A percentile compares a stretch with the other conserved stretches of the same genome.
These are phyloP conservation scores for Acropora yongei DNA, from an alignment of 64 coral and sea anemone species.

Conservation along the genomic window DNA sequence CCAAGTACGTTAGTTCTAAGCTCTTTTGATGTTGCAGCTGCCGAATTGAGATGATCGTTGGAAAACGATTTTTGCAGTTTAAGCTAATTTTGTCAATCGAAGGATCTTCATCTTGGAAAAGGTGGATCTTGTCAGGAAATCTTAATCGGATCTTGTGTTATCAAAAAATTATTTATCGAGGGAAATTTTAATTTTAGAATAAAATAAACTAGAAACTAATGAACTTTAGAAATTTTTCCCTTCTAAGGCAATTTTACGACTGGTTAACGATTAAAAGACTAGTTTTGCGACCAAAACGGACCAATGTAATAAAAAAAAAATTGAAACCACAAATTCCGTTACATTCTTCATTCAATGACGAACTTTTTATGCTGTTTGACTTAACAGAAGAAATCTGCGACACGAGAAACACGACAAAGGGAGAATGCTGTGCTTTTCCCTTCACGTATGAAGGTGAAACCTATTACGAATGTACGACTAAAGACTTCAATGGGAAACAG, in stretches of 20 bases:
- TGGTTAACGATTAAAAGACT: too few species aligned
- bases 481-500: background rate
- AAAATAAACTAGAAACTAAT: too few species aligned
- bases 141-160: too few species aligned
- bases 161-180: too few species aligned
- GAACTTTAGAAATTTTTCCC: too few species aligned
- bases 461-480: slow-evolving; percentile 35
- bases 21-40: background rate
- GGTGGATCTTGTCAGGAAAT: background rate
- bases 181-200: too few species aligned
- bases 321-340: too few species aligned
- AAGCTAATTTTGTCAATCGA: background rate
- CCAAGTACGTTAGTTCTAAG: too few species aligned
- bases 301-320: too few species aligned
- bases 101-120: background rate
- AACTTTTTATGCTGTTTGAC: background rate
- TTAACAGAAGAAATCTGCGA: slow-evolving; percentile 33
- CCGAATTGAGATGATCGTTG: background rate
- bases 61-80: background rate
- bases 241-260: too few species aligned
- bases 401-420: slow-evolving; percentile 52
- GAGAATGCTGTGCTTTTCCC: slow-evolving; percentile 56
- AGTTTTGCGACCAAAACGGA: too few species aligned
- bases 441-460: slow-evolving; percentile 42
- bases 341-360: too few species aligned